Evolutionary conservation across 1,140 invertebrate genomes (phyloP).

Genomic region (Drosophila setifemur): DNA sequence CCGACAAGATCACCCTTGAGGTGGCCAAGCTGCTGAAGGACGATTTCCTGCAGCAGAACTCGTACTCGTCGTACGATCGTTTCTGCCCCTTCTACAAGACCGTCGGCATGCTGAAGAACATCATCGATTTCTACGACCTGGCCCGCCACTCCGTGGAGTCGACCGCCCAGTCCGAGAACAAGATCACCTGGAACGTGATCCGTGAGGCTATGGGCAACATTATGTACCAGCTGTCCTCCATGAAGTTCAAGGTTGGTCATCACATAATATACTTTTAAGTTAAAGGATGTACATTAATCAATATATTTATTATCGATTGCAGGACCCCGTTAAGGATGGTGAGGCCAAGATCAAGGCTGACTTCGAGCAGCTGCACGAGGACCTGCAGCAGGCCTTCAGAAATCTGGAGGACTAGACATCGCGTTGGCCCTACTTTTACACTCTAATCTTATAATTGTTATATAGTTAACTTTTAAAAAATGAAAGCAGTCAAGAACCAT

Average conservation of each 20-base stretch:
- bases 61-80: conserved; percentile 97
- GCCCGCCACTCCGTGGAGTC: conserved; percentile 98
- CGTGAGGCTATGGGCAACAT: conserved; percentile 97
- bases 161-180: conserved; percentile 99
- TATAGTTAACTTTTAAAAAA: conserved; percentile 79
- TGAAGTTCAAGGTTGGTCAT: conserved; percentile 98
- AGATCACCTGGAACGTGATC: conserved; percentile 99
- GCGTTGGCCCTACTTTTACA: conserved; percentile 64
- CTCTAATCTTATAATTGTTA: conserved; percentile 78
- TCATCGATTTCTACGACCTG: conserved; percentile 99
- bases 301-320: conserved; percentile 34
- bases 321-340: conserved; percentile 99
- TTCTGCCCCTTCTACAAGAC: conserved; percentile 99
- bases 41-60: conserved; percentile 99
- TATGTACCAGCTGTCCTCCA: conserved; percentile 98
- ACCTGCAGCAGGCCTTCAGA: conserved; percentile 98
- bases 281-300: not conserved
- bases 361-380: conserved; percentile 97
- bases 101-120: conserved; percentile 98
- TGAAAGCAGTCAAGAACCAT: conserved; percentile 41
- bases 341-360: conserved; percentile 98
- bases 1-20: conserved; percentile 99
- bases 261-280: too few species aligned
- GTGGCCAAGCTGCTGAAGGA: conserved; percentile 99
- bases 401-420: conserved; percentile 97